Base-by-base conservation (phyloP, 2,888 invertebrate species). In the Heteromurus nitidus region DNA sequence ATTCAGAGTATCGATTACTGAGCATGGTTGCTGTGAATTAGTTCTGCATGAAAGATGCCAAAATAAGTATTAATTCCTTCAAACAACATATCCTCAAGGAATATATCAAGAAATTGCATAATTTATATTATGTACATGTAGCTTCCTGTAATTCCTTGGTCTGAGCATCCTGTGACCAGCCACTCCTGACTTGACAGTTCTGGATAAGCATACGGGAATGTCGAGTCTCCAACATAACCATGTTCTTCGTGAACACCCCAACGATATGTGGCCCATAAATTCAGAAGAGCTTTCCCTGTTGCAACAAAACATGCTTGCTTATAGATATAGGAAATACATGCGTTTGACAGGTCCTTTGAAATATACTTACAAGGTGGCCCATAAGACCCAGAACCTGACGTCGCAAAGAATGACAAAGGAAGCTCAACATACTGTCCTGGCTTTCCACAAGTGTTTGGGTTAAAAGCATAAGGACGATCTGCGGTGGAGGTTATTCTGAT, bases 241-340 rank as follows among this genome's bases (percentile, higher is more conserved):
- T 85, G 83, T 47, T 86, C 86, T 64, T 84, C 84, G 73, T 82
- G 82, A 2, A 85, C 73, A 0, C 86, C 86, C 80, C 77, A 86
- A 20, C 86, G 79, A 36, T 50, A 81, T 3, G 84, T 67, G 42
- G 84, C 86, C 86, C 86, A 86, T 28, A 84, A 62, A 18, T 68
- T 77, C 3, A 84, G 18, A 26, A 86, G 53, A 0, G 84, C 84
- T 62, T 62, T 62, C 16, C 62, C 58, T 58, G 18, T 22, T 9
- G 13, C 18, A 60, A 53, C 70, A 24, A 75, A 28, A 28, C 2
- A 67, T 11, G 11, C 2, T 62, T 28, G 30, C 13, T 36, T 36
- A 36, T 36, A 5, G 50, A 11, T 65, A 65, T 26, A 30, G 44
- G 13, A 53, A 18, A 20, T 3, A n/a, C 31, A 50, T 30, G 50